Evolutionary conservation across 2,888 invertebrate genomes (phyloP).

Genomic region (Falcaria lacertinaria): DNA sequence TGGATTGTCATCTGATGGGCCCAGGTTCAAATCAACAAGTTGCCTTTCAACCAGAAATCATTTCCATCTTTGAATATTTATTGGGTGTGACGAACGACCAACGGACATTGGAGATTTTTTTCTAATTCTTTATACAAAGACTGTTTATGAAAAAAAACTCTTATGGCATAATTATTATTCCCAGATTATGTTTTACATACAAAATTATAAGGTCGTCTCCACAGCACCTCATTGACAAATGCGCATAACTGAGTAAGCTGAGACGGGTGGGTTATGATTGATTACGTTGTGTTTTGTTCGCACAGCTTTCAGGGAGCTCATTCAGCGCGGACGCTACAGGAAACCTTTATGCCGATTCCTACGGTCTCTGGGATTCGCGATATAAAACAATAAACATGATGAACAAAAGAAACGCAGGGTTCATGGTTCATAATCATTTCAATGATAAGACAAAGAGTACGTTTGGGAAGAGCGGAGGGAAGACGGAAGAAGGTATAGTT

Average conservation of each 20-base stretch:
- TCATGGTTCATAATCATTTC: constrained; percentile 41
- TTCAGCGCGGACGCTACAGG: constrained; percentile 13
- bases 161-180: too few relatives aligned
- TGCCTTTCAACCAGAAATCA: too few relatives aligned
- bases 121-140: too few relatives aligned
- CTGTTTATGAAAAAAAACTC: too few relatives aligned
- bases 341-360: constrained; percentile 5
- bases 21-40: too few relatives aligned
- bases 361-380: constrained; percentile 8
- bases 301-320: constrained; percentile 47
- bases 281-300: constrained; percentile 65
- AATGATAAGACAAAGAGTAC: constrained; percentile 43
- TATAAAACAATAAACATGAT: constrained; percentile 26
- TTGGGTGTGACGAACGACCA: too few relatives aligned
- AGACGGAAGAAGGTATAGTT: constrained; percentile 12
- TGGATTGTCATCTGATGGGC: too few relatives aligned
- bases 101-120: too few relatives aligned
- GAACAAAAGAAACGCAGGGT: constrained; percentile 37
- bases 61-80: too few relatives aligned
- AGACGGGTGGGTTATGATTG: constrained; percentile 66
- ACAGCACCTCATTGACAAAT: constrained; percentile 46
- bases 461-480: constrained; percentile 34
- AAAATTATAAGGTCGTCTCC: constrained; percentile 31
- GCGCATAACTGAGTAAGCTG: constrained; percentile 61
- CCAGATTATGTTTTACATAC: too few relatives aligned